Conservation (phyloP, 1,140 invertebrate species). For the Sesamia nonagrioides region DNA sequence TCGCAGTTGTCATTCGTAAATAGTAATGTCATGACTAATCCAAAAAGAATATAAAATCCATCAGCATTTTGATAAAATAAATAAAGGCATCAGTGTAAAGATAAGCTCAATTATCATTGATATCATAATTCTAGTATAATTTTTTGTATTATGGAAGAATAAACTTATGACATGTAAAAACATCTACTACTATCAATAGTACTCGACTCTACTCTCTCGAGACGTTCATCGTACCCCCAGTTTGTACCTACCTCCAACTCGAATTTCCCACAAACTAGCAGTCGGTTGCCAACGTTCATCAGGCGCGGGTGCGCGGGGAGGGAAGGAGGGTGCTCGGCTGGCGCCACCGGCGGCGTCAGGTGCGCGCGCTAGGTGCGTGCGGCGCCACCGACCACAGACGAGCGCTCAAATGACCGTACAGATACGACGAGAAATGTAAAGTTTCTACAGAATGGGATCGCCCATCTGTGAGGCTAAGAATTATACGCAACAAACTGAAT, state of each 20-base stretch:
- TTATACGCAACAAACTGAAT: no score
- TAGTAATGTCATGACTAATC: neutral
- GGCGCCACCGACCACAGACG: conserved; percentile 74
- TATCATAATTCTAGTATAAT: no score
- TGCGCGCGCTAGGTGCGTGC: conserved; percentile 80
- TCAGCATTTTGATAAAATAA: neutral
- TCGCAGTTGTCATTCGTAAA: neutral
- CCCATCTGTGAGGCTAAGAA: conserved; percentile 40
- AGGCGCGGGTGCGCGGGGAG: conserved; percentile 53
- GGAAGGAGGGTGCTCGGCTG: conserved; percentile 65
- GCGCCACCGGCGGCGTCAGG: conserved; percentile 85
- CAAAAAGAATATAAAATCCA: neutral
- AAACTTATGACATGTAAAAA: neutral
- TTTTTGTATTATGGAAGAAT: neutral
- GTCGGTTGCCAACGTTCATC: conserved; percentile 56
- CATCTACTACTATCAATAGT: neutral
- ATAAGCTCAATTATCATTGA: no score
- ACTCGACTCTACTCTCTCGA: neutral
- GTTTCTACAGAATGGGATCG: neutral
- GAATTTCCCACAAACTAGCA: conserved; percentile 36
- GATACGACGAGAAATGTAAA: neutral
- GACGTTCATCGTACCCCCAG: neutral
- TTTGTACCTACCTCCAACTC: no score
- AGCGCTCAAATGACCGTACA: conserved; percentile 38
- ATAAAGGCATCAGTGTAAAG: neutral